These are phyloP conservation scores for Brachystomella parvula DNA, from an alignment of 1,140 invertebrate species.

Conservation along the genomic window DNA sequence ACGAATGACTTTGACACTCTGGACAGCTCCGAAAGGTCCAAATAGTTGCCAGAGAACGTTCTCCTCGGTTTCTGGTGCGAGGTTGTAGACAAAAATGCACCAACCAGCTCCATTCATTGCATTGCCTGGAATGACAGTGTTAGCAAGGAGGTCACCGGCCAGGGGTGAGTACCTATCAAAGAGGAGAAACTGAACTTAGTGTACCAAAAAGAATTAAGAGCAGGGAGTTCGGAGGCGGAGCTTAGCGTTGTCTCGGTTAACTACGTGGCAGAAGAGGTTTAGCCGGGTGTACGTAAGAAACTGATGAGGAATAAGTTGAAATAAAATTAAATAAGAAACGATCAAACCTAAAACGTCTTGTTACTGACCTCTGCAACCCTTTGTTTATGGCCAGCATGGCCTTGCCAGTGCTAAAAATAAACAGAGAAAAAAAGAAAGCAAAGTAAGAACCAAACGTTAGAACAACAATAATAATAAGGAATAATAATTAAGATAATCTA, in stretches of 20 bases:
- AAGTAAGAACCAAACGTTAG: conserved; percentile 39
- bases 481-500: conserved; percentile 4
- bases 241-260: background rate
- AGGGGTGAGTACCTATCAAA: conserved; percentile 79
- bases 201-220: background rate
- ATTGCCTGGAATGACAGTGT: conserved; percentile 73
- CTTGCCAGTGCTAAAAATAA: conserved; percentile 64
- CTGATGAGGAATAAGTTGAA: conserved; percentile 7
- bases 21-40: conserved; percentile 96
- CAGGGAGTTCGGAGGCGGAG: background rate
- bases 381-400: conserved; percentile 80
- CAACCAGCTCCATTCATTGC: conserved; percentile 78
- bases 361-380: conserved; percentile 69
- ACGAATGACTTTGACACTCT: conserved; percentile 95
- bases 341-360: conserved; percentile 44
- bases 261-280: background rate
- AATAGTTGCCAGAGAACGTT: conserved; percentile 98
- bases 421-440: conserved; percentile 47
- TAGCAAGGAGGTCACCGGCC: conserved; percentile 81
- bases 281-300: background rate
- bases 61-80: conserved; percentile 96
- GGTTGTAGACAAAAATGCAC: conserved; percentile 98
- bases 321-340: conserved; percentile 21
- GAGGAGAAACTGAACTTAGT: background rate
- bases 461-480: background rate